A percentile compares a stretch with the other conserved stretches of the same genome.
Evolutionary conservation across 2,113 vertebrate species (phyloP).

Genomic region (Caranx melampygus): DNA sequence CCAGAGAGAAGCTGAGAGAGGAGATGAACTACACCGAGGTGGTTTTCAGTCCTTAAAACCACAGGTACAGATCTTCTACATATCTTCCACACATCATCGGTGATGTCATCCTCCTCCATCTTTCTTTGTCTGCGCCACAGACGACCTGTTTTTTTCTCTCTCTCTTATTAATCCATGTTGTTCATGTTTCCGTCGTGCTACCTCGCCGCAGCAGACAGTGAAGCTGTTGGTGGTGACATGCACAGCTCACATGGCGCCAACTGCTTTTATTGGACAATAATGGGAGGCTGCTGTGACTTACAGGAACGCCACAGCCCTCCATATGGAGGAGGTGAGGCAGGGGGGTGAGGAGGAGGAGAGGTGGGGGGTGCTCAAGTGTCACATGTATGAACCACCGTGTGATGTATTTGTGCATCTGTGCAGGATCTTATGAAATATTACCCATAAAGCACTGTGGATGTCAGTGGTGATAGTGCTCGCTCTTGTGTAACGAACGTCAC

Average conservation of each 20-base stretch:
- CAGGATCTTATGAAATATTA: background rate
- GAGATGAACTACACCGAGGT: no score
- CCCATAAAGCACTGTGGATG: slow-evolving; percentile 20
- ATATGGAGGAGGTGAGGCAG: slow-evolving; percentile 27
- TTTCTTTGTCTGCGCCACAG: background rate
- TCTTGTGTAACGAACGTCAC: background rate
- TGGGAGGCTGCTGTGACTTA: slow-evolving; percentile 71
- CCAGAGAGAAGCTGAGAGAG: no score
- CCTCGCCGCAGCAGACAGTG: slow-evolving; percentile 49
- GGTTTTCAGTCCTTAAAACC: background rate
- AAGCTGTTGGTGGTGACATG: slow-evolving; percentile 59
- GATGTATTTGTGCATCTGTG: slow-evolving; percentile 55
- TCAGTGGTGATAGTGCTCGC: background rate
- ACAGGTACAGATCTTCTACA: background rate
- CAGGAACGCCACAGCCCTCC: slow-evolving; percentile 57
- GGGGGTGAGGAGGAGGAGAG: slow-evolving; percentile 34
- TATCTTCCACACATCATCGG: no score
- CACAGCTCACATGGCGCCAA: slow-evolving; percentile 60
- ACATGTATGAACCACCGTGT: slow-evolving; percentile 3
- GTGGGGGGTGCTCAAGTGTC: slow-evolving; percentile 18
- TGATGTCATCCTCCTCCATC: background rate
- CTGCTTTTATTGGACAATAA: slow-evolving; percentile 77
- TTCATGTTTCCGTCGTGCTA: background rate
- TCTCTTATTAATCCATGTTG: slow-evolving; percentile 27
- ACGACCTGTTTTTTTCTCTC: background rate